Conservation (phyloP, 2,113 vertebrate genomes). For the Atractosteus spatula region DNA sequence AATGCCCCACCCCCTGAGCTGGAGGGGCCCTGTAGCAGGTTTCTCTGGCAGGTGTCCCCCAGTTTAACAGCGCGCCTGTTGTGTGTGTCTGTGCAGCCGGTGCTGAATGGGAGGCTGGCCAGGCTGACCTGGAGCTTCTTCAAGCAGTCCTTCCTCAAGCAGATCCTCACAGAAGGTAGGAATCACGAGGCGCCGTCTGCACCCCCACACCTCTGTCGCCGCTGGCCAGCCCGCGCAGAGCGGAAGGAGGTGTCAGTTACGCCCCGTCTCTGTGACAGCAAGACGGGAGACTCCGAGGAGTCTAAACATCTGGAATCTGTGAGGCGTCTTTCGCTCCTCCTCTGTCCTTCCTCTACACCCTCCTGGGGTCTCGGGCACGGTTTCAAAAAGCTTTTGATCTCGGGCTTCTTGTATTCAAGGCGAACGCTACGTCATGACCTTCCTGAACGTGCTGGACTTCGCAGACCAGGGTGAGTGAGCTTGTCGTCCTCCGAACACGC, state of each 20-base stretch:
- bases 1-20: too few relatives aligned
- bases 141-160: slow-evolving; percentile 95
- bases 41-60: too few relatives aligned
- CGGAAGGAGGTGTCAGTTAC: background rate
- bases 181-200: background rate
- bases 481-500: background rate
- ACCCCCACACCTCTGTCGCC: background rate
- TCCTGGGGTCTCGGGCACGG: too few relatives aligned
- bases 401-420: slow-evolving; percentile 51
- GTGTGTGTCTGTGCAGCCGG: slow-evolving; percentile 58
- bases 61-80: background rate
- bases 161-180: slow-evolving; percentile 92
- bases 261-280: background rate
- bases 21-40: too few relatives aligned
- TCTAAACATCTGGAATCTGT: too few relatives aligned
- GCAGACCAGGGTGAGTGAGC: slow-evolving; percentile 85
- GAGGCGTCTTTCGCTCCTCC: too few relatives aligned
- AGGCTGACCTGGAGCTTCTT: slow-evolving; percentile 93
- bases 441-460: slow-evolving; percentile 92
- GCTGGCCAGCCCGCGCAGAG: background rate
- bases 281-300: too few relatives aligned
- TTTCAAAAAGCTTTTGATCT: too few relatives aligned
- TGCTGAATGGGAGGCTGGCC: slow-evolving; percentile 82
- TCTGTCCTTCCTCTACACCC: too few relatives aligned
- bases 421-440: slow-evolving; percentile 96